Conservation (phyloP, 2,113 vertebrate species). For the Scolopax mira region DNA sequence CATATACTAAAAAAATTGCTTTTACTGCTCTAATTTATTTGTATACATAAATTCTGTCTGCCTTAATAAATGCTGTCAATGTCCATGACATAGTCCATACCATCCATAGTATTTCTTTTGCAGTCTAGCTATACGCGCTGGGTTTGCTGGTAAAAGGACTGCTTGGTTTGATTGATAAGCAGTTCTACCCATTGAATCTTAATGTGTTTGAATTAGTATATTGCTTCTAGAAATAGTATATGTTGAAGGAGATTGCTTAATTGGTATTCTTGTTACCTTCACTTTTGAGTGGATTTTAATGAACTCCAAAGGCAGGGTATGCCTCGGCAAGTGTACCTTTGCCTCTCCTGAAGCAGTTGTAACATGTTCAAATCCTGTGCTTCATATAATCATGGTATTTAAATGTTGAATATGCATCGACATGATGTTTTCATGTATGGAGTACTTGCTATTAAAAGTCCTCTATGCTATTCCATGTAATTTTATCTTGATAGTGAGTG, state of each 20-base stretch:
- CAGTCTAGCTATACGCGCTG: background rate
- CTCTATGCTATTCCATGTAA: background rate
- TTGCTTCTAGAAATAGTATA: background rate
- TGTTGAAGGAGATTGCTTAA: background rate
- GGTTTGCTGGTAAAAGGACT: background rate
- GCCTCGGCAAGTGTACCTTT: background rate
- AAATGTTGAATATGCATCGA: conserved; percentile 9
- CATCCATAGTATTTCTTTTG: background rate
- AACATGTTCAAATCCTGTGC: background rate
- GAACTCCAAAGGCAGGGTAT: background rate
- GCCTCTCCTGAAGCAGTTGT: background rate
- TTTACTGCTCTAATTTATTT: background rate
- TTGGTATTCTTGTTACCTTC: background rate
- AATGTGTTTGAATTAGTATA: background rate
- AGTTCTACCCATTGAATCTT: background rate
- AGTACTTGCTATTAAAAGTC: background rate
- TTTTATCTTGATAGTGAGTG: background rate
- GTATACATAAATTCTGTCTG: background rate
- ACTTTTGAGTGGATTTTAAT: background rate
- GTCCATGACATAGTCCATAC: background rate
- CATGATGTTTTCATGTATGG: background rate
- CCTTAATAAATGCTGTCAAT: background rate
- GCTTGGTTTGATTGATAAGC: background rate
- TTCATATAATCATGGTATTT: background rate
- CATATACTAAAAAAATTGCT: background rate